phyloP scores from a whole-genome alignment of 2,797 vertebrate species.

The Menidia menidia region DNA sequence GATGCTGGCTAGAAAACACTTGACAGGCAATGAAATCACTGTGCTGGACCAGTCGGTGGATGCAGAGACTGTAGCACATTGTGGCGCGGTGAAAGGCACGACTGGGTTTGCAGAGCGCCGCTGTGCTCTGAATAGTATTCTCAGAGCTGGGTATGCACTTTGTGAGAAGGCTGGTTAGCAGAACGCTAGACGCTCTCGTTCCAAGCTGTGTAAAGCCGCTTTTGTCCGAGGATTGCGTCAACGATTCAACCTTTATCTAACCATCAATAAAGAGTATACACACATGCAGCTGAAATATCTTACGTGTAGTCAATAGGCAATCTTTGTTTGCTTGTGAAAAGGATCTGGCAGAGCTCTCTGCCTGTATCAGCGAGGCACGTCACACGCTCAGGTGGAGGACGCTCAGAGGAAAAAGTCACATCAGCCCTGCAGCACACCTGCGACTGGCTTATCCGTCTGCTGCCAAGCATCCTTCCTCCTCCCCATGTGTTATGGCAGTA shows the following conservation, averaged over 20 bases:
- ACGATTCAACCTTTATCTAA: conserved; percentile 35
- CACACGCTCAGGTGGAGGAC: conserved; percentile 30
- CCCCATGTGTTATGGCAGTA: conserved; percentile 17
- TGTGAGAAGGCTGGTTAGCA: not conserved
- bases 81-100: conserved; percentile 11
- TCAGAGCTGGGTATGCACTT: conserved; percentile 11
- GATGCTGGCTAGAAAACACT: conserved; percentile 50
- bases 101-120: conserved; percentile 26
- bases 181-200: not conserved
- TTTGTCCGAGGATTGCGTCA: conserved; percentile 6
- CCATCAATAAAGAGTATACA: conserved; percentile 1
- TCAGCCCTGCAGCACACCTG: conserved; percentile 23
- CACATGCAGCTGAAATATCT: conserved; percentile 9
- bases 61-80: conserved; percentile 3
- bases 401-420: conserved; percentile 30
- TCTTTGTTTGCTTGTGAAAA: conserved; percentile 31
- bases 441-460: conserved; percentile 25
- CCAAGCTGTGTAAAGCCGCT: not conserved
- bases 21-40: conserved; percentile 44
- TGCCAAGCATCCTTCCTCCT: conserved; percentile 38
- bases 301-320: conserved; percentile 28
- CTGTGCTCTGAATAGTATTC: conserved; percentile 14
- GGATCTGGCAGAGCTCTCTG: conserved; percentile 1
- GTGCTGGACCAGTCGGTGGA: conserved; percentile 18
- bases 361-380: conserved; percentile 19